Percentiles rank a stretch among this genome's conserved stretches.
phyloP scores from a whole-genome alignment of 2,797 vertebrate genomes.

The Holocentrus rufus region DNA sequence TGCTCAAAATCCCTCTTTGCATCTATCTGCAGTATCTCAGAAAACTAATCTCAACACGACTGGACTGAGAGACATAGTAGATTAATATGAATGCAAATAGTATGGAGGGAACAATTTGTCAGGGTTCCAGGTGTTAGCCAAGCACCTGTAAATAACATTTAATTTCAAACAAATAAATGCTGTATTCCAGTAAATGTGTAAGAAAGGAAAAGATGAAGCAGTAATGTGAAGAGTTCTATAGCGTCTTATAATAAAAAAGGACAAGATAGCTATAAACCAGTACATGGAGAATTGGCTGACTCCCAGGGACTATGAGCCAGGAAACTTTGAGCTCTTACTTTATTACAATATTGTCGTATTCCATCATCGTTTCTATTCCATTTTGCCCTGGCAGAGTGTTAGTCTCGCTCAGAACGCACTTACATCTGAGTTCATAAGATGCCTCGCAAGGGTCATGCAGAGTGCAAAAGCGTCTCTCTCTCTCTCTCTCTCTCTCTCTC shows the following conservation, averaged over 20 bases:
- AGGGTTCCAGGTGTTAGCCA: background rate
- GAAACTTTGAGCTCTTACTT: constrained; percentile 23
- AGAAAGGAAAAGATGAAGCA: constrained; percentile 13
- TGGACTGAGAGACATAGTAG: background rate
- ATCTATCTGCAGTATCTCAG: no score
- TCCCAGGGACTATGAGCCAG: background rate
- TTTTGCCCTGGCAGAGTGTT: background rate
- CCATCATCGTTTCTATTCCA: constrained; percentile 19
- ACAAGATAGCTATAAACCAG: background rate
- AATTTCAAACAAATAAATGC: background rate
- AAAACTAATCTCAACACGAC: background rate
- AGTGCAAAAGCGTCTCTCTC: background rate
- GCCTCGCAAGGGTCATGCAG: background rate
- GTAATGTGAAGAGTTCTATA: background rate
- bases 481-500: background rate
- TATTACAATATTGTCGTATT: background rate
- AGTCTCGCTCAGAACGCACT: background rate
- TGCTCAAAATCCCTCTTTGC: constrained; percentile 1
- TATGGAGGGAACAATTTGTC: background rate
- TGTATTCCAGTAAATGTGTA: background rate
- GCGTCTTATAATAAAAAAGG: background rate
- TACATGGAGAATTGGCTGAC: constrained; percentile 14
- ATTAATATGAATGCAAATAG: constrained; percentile 16
- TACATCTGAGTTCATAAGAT: background rate
- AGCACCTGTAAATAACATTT: background rate